Evolutionary conservation across 2,888 invertebrate genomes (phyloP).

Genomic region (Caenorhabditis sp.): DNA sequence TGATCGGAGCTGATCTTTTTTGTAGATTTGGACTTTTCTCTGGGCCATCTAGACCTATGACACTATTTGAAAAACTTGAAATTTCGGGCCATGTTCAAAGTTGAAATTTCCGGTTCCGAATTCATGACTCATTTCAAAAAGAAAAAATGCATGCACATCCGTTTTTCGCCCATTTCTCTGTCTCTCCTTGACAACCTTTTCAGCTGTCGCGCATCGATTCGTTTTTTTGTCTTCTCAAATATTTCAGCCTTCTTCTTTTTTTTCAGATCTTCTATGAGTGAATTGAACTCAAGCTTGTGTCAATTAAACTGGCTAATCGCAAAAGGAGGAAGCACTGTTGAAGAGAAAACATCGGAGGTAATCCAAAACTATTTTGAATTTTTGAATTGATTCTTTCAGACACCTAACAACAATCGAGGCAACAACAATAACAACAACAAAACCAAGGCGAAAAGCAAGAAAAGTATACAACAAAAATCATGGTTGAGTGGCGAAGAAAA

Average conservation of each 20-base stretch:
- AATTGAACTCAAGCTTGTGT: constrained; percentile 54
- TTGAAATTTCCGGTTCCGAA: not conserved
- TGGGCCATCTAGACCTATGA: no score
- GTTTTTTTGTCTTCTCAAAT: no score
- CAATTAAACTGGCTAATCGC: constrained; percentile 57
- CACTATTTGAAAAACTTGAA: no score
- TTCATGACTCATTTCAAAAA: not conserved
- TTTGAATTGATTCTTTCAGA: not conserved
- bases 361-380: not conserved
- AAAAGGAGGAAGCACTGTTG: constrained; percentile 29
- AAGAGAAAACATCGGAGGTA: not conserved
- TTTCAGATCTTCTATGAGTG: not conserved
- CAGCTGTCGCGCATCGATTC: not conserved
- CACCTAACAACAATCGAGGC: no score
- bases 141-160: not conserved
- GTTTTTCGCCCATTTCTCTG: not conserved
- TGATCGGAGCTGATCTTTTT: no score
- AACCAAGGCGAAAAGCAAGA: not conserved
- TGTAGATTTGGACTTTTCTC: no score
- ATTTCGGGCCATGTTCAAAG: no score
- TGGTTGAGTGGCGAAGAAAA: constrained; percentile 26
- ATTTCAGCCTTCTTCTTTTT: not conserved
- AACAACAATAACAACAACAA: no score
- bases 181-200: not conserved
- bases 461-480: no score